These are phyloP conservation scores for Macrosoma leucophasiata DNA, from an alignment of 2,888 invertebrate genomes.

Conservation along the genomic window DNA sequence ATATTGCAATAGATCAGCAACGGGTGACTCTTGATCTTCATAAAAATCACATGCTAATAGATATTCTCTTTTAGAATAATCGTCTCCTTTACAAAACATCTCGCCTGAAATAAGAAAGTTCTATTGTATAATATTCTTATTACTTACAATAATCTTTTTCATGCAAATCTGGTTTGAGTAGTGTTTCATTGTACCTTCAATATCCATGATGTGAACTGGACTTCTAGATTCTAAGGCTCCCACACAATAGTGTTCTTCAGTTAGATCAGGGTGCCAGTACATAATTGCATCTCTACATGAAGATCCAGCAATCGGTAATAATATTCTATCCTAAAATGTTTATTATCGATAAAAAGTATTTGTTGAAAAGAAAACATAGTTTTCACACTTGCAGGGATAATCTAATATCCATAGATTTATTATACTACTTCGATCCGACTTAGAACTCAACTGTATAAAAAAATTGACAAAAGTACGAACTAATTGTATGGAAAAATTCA, in stretches of 20 bases:
- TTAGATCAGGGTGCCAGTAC: slow-evolving; percentile 68
- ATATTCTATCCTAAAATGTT: slow-evolving; percentile 54
- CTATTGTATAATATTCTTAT: too few relatives aligned
- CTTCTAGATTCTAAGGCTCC: slow-evolving; percentile 62
- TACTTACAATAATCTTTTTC: too few relatives aligned
- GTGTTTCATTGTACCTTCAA: slow-evolving; percentile 52
- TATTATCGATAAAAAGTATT: slow-evolving; percentile 5
- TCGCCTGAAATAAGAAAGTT: slow-evolving; percentile 50
- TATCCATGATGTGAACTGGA: slow-evolving; percentile 59
- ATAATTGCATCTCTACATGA: slow-evolving; percentile 68
- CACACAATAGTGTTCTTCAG: slow-evolving; percentile 67
- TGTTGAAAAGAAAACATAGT: too few relatives aligned
- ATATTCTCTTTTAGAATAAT: slow-evolving; percentile 65
- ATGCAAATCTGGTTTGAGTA: too few relatives aligned
- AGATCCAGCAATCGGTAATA: slow-evolving; percentile 62
- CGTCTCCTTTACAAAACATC: slow-evolving; percentile 67
- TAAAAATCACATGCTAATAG: slow-evolving; percentile 67
- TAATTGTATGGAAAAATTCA: too few relatives aligned
- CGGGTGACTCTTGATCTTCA: slow-evolving; percentile 67
- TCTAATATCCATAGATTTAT: too few relatives aligned
- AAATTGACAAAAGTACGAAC: too few relatives aligned
- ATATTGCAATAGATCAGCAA: slow-evolving; percentile 63
- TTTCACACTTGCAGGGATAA: too few relatives aligned
- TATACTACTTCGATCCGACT: too few relatives aligned
- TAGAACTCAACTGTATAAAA: too few relatives aligned